Evolutionary conservation across 2,113 vertebrate genomes (phyloP).

Genomic region (Helogale parvula): DNA sequence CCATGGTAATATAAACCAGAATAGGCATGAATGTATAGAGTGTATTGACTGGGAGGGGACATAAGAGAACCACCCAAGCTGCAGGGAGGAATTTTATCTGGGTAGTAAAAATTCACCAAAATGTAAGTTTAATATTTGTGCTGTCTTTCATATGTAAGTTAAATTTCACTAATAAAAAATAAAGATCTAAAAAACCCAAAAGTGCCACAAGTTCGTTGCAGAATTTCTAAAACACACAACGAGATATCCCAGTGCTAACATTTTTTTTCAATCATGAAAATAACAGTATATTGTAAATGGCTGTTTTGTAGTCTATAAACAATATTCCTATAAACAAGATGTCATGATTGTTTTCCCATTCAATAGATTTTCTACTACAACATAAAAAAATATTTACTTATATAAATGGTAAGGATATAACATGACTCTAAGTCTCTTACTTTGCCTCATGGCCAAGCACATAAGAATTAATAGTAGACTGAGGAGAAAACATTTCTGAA

Average conservation of each 20-base stretch:
- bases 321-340: background rate
- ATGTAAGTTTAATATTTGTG: background rate
- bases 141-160: background rate
- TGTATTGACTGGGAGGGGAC: background rate
- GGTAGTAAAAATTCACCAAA: background rate
- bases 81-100: background rate
- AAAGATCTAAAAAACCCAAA: background rate
- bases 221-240: background rate
- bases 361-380: background rate
- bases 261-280: constrained; percentile 7
- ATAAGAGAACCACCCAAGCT: background rate
- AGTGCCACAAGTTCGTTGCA: background rate
- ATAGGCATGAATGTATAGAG: background rate
- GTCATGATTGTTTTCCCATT: background rate
- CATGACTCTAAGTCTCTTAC: background rate
- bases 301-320: background rate
- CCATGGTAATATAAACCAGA: background rate
- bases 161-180: background rate
- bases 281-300: background rate
- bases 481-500: background rate
- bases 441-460: background rate
- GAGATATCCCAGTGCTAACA: background rate
- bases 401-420: background rate
- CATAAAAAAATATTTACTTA: background rate
- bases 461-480: background rate